Conservation (phyloP, 2,888 invertebrate genomes). For the Dinocampus coccinellae region DNA sequence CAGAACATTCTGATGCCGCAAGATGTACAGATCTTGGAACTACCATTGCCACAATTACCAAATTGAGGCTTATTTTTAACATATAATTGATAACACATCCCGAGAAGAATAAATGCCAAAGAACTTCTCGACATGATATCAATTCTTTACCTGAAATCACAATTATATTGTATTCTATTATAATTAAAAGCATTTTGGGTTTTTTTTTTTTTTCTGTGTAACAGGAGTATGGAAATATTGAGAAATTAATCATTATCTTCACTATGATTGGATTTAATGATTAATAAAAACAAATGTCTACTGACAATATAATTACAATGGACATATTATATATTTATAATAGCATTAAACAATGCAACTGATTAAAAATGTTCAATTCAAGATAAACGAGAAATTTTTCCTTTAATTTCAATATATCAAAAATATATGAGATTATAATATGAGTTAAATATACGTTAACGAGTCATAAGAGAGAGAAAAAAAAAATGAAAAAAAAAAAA, state of each 20-base stretch:
- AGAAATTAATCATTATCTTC: neutral
- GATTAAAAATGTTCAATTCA: too few species aligned
- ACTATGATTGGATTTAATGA: neutral
- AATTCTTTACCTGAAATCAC: conserved; percentile 43
- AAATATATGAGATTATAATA: too few species aligned
- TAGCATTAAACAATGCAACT: too few species aligned
- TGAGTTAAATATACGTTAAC: too few species aligned
- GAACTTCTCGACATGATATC: conserved; percentile 63
- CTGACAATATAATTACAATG: neutral
- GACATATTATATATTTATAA: neutral
- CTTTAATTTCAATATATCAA: too few species aligned
- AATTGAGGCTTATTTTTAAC: conserved; percentile 76
- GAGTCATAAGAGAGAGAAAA: too few species aligned
- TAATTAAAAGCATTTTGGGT: neutral
- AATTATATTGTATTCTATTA: neutral
- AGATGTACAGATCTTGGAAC: conserved; percentile 37
- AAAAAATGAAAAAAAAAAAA: too few species aligned
- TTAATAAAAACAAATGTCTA: neutral
- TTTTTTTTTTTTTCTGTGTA: neutral
- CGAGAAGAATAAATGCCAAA: conserved; percentile 75
- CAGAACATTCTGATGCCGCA: conserved; percentile 40
- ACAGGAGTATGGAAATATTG: neutral
- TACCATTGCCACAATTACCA: conserved; percentile 77
- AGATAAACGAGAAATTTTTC: too few species aligned
- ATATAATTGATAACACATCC: conserved; percentile 78